Base-by-base conservation (phyloP, 2,888 invertebrate species). In the Lydus trimaculatus region DNA sequence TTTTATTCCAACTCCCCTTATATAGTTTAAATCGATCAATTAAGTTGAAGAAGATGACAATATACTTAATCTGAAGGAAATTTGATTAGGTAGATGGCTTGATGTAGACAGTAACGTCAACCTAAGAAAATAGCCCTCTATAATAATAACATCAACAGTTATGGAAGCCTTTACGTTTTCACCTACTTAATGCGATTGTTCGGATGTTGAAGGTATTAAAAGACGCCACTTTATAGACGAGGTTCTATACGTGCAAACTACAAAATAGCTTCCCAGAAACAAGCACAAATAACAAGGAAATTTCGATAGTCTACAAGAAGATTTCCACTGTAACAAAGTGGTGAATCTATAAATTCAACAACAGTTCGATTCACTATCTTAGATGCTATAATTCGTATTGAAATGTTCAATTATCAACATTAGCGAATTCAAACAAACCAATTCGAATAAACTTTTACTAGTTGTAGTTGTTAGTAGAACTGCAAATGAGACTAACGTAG, bases 61-160 rank as follows among this genome's bases (percentile, higher is more conserved):
- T n/a, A n/a, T n/a, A n/a, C n/a, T n/a, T n/a, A n/a, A n/a, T n/a
- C n/a, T n/a, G n/a, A n/a, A 64, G 60, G 52, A 69, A 73, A 73
- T 71, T 69, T 62, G 71, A 66, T 72, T 73, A 69, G 66, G 61
- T 64, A 61, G 31, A 23, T 36, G 3, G 36, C n/a, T n/a, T n/a
- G n/a, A n/a, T n/a, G n/a, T n/a, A n/a, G n/a, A n/a, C 1, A 13
- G 9, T 64, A 33, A 52, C 61, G 56, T 36, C 64, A 36, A 64
- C 64, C 31, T 59, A 64, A 70, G 68, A 58, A 69, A 72, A 64
- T 39, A 63, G 52, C 59, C 64, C 58, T 64, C 69, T 71, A 66
- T 69, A 69, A 67, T 70, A 72, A 72, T 72, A 72, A 67, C 70
- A 72, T 72, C 72, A 72, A 67, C 70, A 70, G 70, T 72, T 72